These are phyloP conservation scores for Rhabdomys dilectus DNA, from an alignment of 2,113 vertebrate genomes.

Conservation along the genomic window DNA sequence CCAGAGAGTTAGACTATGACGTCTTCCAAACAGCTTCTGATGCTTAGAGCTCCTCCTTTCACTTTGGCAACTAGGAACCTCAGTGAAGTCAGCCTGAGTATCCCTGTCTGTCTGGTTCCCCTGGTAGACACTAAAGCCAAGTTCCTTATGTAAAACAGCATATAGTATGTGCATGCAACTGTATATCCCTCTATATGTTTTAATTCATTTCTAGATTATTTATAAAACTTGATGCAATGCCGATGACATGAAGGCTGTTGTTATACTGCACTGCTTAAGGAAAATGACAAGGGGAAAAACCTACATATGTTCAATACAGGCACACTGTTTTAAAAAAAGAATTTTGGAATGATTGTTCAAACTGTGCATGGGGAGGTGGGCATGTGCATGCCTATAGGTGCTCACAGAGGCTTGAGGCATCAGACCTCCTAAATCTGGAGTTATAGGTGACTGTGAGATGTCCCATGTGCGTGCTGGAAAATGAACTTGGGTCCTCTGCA, in stretches of 20 bases:
- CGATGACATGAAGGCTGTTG: not conserved
- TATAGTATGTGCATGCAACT: not conserved
- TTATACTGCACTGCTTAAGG: not conserved
- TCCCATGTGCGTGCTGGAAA: not conserved
- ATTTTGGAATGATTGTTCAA: not conserved
- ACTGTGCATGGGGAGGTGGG: not conserved
- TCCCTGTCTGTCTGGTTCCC: not conserved
- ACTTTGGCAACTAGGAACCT: not conserved
- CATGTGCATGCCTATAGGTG: not conserved
- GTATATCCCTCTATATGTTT: not conserved
- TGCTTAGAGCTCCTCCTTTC: not conserved
- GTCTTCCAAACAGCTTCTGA: not conserved
- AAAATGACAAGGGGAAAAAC: not conserved
- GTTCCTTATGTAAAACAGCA: not conserved
- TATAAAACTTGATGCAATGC: not conserved
- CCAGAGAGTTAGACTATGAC: not conserved
- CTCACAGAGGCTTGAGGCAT: not conserved
- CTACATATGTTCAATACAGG: not conserved
- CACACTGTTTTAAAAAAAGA: not conserved
- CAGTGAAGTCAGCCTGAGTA: not conserved
- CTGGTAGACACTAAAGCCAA: not conserved
- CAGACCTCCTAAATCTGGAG: not conserved
- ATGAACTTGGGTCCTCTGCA: not conserved
- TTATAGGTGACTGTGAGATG: not conserved
- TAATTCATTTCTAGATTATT: constrained; percentile 1